These are phyloP conservation scores for Panorpa germanica DNA, from an alignment of 2,888 invertebrate species.

Conservation along the genomic window DNA sequence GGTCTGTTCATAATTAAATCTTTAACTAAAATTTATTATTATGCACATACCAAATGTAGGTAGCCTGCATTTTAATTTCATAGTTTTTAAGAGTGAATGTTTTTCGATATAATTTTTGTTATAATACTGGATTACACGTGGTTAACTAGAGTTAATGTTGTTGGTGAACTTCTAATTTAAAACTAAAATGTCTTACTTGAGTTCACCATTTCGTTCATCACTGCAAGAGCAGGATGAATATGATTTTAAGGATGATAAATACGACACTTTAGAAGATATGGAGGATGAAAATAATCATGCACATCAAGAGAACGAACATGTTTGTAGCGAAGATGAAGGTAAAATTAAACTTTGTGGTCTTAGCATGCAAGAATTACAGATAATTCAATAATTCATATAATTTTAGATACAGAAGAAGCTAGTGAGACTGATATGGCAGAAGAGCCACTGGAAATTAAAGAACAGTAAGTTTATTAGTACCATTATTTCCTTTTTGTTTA, in stretches of 20 bases:
- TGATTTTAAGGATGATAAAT: slow-evolving; percentile 53
- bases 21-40: no score
- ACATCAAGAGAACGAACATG: slow-evolving; percentile 32
- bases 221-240: slow-evolving; percentile 52
- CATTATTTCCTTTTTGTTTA: neutral
- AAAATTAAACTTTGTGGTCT: slow-evolving; percentile 25
- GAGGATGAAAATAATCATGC: slow-evolving; percentile 39
- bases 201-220: no score
- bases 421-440: slow-evolving; percentile 77
- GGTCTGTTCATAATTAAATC: no score
- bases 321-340: slow-evolving; percentile 33
- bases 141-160: no score
- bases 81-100: no score
- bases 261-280: slow-evolving; percentile 48
- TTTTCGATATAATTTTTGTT: no score
- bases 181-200: no score
- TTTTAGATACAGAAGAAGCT: slow-evolving; percentile 82
- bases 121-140: no score
- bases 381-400: slow-evolving; percentile 14
- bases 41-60: no score
- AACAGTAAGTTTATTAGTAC: slow-evolving; percentile 18
- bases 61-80: no score
- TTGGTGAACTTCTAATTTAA: no score
- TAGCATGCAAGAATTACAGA: slow-evolving; percentile 1
- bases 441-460: slow-evolving; percentile 21